Evolutionary conservation across 1,140 invertebrate genomes (phyloP).

Genomic region (Ceratosolen fusciceps): DNA sequence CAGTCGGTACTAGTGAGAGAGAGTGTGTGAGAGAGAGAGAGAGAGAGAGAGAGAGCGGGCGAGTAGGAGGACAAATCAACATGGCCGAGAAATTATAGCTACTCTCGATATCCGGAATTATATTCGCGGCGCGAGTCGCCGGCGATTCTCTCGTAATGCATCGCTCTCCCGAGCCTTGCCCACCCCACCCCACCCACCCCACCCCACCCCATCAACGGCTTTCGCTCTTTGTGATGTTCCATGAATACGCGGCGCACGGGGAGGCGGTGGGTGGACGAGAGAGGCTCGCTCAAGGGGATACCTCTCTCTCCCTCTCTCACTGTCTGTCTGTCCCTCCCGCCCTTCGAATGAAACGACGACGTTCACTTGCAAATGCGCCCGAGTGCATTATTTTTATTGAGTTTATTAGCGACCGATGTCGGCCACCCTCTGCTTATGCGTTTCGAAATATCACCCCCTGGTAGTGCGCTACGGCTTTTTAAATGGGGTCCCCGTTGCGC

Average conservation of each 20-base stretch:
- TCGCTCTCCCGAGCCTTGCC: slow-evolving; percentile 52
- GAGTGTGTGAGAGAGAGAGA: too few species aligned
- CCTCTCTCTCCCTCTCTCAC: neutral
- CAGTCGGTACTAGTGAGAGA: too few species aligned
- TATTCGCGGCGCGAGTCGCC: slow-evolving; percentile 53
- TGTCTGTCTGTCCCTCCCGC: slow-evolving; percentile 30
- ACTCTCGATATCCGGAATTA: slow-evolving; percentile 67
- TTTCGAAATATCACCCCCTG: slow-evolving; percentile 3
- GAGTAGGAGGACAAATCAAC: slow-evolving; percentile 55
- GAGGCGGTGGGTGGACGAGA: too few species aligned
- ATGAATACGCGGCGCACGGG: too few species aligned
- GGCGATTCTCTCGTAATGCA: slow-evolving; percentile 54
- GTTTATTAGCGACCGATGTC: slow-evolving; percentile 59
- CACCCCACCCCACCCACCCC: too few species aligned
- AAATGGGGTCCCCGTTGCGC: too few species aligned
- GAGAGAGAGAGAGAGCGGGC: too few species aligned
- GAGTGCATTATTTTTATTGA: slow-evolving; percentile 65
- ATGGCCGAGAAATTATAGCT: slow-evolving; percentile 61
- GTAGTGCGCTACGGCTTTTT: neutral
- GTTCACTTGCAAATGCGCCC: slow-evolving; percentile 63
- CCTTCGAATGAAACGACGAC: slow-evolving; percentile 63
- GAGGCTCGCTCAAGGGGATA: too few species aligned
- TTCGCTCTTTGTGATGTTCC: too few species aligned
- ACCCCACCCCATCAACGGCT: too few species aligned
- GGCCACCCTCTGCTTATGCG: neutral